A percentile compares a stretch with the other conserved stretches of the same genome.
phyloP scores from a whole-genome alignment of 2,797 vertebrate species.

The Adrianichthys oophorus region DNA sequence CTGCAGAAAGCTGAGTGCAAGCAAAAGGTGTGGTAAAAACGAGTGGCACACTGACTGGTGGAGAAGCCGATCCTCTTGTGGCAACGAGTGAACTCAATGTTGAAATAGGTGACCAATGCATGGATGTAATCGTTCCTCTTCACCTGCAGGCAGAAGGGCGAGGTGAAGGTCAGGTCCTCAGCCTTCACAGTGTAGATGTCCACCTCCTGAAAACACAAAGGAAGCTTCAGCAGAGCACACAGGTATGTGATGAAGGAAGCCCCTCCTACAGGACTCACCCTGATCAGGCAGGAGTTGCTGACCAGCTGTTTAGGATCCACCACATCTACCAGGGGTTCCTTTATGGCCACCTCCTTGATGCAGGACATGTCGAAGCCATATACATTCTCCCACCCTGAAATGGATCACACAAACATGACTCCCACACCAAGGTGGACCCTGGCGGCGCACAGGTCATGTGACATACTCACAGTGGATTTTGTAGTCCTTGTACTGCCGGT shows the following conservation, averaged over 20 bases:
- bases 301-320: slow-evolving; percentile 95
- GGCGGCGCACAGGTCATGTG: neutral
- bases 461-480: slow-evolving; percentile 91
- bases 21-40: neutral
- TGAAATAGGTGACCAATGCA: slow-evolving; percentile 93
- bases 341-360: slow-evolving; percentile 94
- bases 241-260: neutral
- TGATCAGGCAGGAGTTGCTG: slow-evolving; percentile 90
- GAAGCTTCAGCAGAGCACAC: neutral
- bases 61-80: slow-evolving; percentile 95
- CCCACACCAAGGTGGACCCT: neutral
- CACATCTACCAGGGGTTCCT: slow-evolving; percentile 91
- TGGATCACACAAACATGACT: neutral
- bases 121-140: slow-evolving; percentile 95
- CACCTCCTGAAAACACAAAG: slow-evolving; percentile 81
- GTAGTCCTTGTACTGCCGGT: slow-evolving; percentile 95
- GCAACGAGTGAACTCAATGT: slow-evolving; percentile 95
- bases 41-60: slow-evolving; percentile 78
- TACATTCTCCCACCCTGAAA: slow-evolving; percentile 93
- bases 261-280: slow-evolving; percentile 70
- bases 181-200: slow-evolving; percentile 95
- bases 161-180: slow-evolving; percentile 92
- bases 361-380: slow-evolving; percentile 96
- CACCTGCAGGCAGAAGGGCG: slow-evolving; percentile 94
- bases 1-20: neutral